phyloP scores from a whole-genome alignment of 30 jellyfish, hydroid and myxozoan genomes.

The Cassiopea xamachana region DNA sequence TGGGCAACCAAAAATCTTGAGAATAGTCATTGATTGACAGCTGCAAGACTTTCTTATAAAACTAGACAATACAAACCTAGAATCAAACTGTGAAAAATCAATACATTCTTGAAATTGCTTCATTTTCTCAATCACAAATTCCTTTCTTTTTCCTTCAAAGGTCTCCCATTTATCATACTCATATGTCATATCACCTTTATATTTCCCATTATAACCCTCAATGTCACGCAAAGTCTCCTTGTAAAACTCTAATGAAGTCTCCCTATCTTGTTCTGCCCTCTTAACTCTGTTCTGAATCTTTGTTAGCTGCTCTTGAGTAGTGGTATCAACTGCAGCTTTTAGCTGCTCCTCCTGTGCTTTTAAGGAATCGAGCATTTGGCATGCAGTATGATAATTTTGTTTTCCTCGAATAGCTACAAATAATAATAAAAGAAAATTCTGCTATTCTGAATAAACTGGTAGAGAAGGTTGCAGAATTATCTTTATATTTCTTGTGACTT shows the following conservation, averaged over 20 bases:
- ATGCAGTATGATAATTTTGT: conserved; percentile 76
- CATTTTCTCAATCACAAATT: conserved; percentile 64
- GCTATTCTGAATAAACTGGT: not conserved
- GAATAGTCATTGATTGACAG: too few species aligned
- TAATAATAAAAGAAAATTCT: not conserved
- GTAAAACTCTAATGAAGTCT: conserved; percentile 54
- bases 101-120: conserved; percentile 58
- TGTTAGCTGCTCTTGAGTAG: conserved; percentile 68
- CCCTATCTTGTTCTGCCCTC: conserved; percentile 75
- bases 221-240: conserved; percentile 83
- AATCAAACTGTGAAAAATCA: conserved; percentile 60
- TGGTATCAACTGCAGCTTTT: conserved; percentile 36
- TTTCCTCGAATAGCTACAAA: conserved; percentile 74
- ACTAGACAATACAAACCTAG: conserved; percentile 49
- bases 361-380: conserved; percentile 45
- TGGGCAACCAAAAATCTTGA: too few species aligned
- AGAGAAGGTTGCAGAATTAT: not conserved
- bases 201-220: conserved; percentile 75
- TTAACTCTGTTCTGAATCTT: conserved; percentile 58
- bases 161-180: conserved; percentile 82
- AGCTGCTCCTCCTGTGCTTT: conserved; percentile 61
- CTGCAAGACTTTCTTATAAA: too few species aligned
- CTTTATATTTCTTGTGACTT: too few species aligned
- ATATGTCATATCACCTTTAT: conserved; percentile 82
- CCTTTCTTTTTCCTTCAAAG: conserved; percentile 66